Base-by-base conservation (phyloP, 2,797 vertebrate genomes). In the Alfaro cultratus region DNA sequence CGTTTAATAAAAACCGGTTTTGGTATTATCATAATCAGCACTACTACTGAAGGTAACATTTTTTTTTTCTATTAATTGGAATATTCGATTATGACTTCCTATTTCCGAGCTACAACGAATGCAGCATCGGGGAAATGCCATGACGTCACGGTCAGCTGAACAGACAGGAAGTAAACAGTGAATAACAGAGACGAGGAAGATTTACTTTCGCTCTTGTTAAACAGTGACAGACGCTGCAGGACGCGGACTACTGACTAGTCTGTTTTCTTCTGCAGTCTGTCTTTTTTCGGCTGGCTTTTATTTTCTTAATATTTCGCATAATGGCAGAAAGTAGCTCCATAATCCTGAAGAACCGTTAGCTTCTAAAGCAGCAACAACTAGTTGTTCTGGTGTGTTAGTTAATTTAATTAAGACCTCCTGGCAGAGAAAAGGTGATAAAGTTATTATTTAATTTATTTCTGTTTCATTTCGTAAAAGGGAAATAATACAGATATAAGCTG, bases 161-260 rank as follows among this genome's bases (percentile, higher is more conserved):
- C 11, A 5, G 85, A 12, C 12, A 43, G 93, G 93, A 94, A 92
- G 93, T 93, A 92, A 94, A 93, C 85, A 64, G 0, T 3, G 13
- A 64, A 55, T 49, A n/a, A 39, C 79, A 2, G 49, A 60, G 26
- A 47, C 70, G 78, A 84, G 82, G 86, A 46, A 11, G 13, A 5
- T 4, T 2, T 12, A 8, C 13, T 2, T 0, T 39, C 2, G 21
- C 60, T 36, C 5, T 1, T 29, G 2, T 5, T 1, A n/a, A 1
- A 43, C 1, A 3, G 8, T 16, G 45, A 1, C 1, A 45, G 5
- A 18, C 0, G 1, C 34, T 29, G 43, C n/a, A 2, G 1, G 0
- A 0, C 9, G 0, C 11, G 47, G 74, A 77, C 0, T 15, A 8
- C 57, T 31, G 15, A 62, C 57, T 26, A 1, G 11, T 1, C 1